phyloP scores from a whole-genome alignment of 2,888 invertebrate species.

The Oeneis ivallda region DNA sequence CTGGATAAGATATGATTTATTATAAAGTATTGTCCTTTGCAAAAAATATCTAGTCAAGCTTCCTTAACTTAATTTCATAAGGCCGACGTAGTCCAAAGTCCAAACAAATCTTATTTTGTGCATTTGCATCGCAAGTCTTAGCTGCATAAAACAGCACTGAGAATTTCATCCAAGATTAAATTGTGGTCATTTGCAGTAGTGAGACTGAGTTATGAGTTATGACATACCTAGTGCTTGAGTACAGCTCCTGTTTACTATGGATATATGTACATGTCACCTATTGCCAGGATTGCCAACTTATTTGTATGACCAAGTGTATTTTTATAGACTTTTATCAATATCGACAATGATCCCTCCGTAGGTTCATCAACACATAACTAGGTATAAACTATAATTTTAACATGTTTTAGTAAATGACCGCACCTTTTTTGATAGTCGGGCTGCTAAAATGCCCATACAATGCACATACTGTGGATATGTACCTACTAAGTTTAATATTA shows the following conservation, averaged over 20 bases:
- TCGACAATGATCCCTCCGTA: background rate
- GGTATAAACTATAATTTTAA: no score
- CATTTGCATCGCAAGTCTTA: constrained; percentile 31
- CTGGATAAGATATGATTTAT: no score
- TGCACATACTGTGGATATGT: no score
- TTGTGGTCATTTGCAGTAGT: constrained; percentile 59
- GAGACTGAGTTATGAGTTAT: constrained; percentile 67
- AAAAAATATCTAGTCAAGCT: background rate
- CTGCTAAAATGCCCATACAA: no score
- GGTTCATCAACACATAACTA: background rate
- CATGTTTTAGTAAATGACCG: no score
- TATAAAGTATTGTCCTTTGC: no score
- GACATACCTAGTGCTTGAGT: constrained; percentile 53
- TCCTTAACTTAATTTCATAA: constrained; percentile 2
- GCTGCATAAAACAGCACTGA: constrained; percentile 35
- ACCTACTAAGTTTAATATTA: no score
- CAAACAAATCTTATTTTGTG: constrained; percentile 21
- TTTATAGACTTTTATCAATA: no score
- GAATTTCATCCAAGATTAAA: constrained; percentile 52
- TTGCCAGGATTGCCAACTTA: background rate
- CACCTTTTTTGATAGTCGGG: no score
- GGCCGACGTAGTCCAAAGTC: constrained; percentile 6
- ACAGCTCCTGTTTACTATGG: constrained; percentile 28
- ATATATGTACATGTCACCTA: background rate
- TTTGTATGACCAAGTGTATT: no score